Evolutionary conservation across 2,797 vertebrate species (phyloP).

Genomic region (Chiloscyllium punctatum): DNA sequence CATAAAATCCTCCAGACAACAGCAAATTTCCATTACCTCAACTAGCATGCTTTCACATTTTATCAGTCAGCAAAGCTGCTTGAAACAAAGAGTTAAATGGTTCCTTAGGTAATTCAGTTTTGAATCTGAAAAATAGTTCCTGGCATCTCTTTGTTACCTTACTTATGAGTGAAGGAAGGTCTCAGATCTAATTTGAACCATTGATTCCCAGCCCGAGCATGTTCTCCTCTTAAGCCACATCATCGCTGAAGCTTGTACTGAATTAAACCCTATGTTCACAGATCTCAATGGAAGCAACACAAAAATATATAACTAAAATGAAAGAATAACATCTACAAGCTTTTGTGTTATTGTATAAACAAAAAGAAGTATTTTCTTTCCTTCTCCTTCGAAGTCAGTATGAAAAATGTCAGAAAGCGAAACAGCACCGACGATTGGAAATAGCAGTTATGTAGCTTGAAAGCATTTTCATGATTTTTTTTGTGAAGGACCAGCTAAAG

Average conservation of each 20-base stretch:
- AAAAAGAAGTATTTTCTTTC: neutral
- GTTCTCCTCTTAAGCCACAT: neutral
- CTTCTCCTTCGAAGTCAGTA: neutral
- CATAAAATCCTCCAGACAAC: neutral
- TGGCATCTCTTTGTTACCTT: neutral
- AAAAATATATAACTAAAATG: conserved; percentile 17
- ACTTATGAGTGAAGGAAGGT: neutral
- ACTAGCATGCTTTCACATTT: no score
- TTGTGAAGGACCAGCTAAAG: neutral
- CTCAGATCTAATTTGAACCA: neutral
- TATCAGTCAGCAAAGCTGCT: neutral
- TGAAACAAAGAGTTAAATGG: neutral
- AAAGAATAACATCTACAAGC: neutral
- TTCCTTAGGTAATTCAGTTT: neutral
- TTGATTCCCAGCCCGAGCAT: neutral
- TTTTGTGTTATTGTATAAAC: neutral
- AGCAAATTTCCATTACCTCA: neutral
- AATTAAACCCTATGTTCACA: neutral
- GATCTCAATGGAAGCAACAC: neutral
- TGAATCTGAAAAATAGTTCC: neutral
- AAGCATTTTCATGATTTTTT: neutral
- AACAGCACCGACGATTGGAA: neutral
- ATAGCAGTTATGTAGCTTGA: neutral
- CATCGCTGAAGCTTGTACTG: neutral
- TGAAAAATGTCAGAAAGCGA: neutral